Percentiles rank a stretch among this genome's conserved stretches.
Evolutionary conservation across 2,888 invertebrate genomes (phyloP).

Genomic region (Acleris laterana): DNA sequence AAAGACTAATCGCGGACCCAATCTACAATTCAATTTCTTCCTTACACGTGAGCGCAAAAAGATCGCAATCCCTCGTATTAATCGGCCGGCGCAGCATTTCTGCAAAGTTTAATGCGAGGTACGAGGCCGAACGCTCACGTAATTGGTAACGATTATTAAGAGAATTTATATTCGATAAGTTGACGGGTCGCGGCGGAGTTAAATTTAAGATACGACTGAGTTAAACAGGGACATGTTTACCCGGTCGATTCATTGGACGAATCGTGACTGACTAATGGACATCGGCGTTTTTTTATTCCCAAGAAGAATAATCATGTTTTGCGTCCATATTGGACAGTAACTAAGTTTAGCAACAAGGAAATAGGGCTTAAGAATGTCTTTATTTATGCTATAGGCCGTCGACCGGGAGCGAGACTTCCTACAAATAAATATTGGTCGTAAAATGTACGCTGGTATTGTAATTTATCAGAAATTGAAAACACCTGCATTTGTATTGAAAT

Average conservation of each 20-base stretch:
- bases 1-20: constrained; percentile 60
- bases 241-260: constrained; percentile 26
- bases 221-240: constrained; percentile 34
- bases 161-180: constrained; percentile 78
- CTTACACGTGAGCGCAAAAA: constrained; percentile 67
- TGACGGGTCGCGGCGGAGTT: constrained; percentile 70
- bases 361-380: background rate
- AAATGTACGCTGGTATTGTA: constrained; percentile 2
- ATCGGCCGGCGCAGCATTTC: constrained; percentile 56
- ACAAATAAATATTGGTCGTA: constrained; percentile 12
- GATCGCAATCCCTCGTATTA: constrained; percentile 67
- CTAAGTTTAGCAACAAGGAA: constrained; percentile 2
- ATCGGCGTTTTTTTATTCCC: constrained; percentile 22
- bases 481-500: constrained; percentile 16
- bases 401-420: constrained; percentile 7
- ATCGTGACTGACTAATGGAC: constrained; percentile 31
- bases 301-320: constrained; percentile 21
- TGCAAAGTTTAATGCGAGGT: constrained; percentile 60
- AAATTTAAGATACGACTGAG: constrained; percentile 54
- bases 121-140: constrained; percentile 74
- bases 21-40: constrained; percentile 67
- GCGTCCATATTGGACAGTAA: background rate
- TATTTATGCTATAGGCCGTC: background rate
- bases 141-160: constrained; percentile 79
- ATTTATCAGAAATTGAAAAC: constrained; percentile 13